phyloP scores from a whole-genome alignment of 2,888 invertebrate species.

The Caenorhabditis wallacei region DNA sequence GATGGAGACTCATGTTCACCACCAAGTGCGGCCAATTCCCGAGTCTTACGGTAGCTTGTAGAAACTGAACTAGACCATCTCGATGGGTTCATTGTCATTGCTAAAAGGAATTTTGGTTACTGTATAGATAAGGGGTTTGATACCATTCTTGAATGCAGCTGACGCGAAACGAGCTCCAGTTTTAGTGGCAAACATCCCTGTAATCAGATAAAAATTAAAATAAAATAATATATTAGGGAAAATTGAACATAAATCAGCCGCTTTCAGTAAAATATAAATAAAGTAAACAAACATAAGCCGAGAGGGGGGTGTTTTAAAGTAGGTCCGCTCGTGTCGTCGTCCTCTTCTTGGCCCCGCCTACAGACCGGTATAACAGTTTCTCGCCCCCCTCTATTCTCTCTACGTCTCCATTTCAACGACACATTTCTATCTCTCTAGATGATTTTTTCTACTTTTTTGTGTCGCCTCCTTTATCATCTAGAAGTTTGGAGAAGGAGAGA shows the following conservation, averaged over 20 bases:
- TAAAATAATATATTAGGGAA: background rate
- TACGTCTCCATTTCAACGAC: constrained; percentile 42
- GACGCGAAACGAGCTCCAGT: constrained; percentile 37
- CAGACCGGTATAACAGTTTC: constrained; percentile 60
- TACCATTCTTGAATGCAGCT: constrained; percentile 10
- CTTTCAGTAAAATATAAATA: constrained; percentile 16
- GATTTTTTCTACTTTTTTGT: constrained; percentile 8
- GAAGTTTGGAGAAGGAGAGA: constrained; percentile 14
- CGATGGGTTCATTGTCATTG: background rate
- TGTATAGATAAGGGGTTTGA: too few species aligned
- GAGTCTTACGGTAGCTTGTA: constrained; percentile 43
- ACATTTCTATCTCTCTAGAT: constrained; percentile 10
- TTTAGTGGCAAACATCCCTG: constrained; percentile 55
- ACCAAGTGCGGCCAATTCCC: constrained; percentile 40
- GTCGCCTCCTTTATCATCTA: constrained; percentile 10
- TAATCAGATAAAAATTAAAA: constrained; percentile 1
- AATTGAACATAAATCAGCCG: too few species aligned
- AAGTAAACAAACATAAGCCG: constrained; percentile 32
- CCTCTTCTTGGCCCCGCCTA: constrained; percentile 39
- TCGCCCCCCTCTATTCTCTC: constrained; percentile 26
- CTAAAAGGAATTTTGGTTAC: constrained; percentile 1
- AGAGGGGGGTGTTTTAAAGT: constrained; percentile 52
- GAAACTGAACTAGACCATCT: constrained; percentile 39
- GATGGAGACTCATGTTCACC: constrained; percentile 56
- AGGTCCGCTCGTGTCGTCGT: constrained; percentile 20